phyloP scores from a whole-genome alignment of 2,113 vertebrate genomes.

The Lycaon pictus region DNA sequence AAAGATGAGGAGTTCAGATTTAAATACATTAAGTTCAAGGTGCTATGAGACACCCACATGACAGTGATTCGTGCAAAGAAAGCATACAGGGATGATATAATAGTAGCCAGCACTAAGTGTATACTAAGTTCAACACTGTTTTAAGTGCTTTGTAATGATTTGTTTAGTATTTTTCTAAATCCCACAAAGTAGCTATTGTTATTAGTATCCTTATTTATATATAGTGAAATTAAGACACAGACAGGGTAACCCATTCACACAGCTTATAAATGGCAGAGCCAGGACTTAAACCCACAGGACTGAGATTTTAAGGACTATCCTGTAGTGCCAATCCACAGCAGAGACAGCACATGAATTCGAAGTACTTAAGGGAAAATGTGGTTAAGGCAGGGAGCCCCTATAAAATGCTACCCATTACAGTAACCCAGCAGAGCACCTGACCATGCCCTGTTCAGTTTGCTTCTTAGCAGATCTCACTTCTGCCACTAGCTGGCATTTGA shows the following conservation, averaged over 20 bases:
- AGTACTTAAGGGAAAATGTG: neutral
- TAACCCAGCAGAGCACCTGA: neutral
- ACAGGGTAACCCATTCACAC: neutral
- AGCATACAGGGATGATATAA: neutral
- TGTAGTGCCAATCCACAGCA: neutral
- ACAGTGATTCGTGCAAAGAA: neutral
- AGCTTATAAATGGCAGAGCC: neutral
- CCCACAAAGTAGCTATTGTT: neutral
- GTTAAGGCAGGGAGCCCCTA: neutral
- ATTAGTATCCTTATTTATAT: neutral
- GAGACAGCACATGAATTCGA: neutral
- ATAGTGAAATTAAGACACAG: neutral
- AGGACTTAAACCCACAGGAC: neutral
- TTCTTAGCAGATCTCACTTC: constrained; percentile 11
- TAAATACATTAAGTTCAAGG: neutral
- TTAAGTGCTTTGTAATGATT: neutral
- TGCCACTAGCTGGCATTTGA: neutral
- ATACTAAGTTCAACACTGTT: neutral
- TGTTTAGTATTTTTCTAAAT: neutral
- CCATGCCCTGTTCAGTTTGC: neutral
- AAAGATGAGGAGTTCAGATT: neutral
- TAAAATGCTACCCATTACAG: neutral
- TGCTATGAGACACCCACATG: neutral
- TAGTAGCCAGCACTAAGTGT: neutral
- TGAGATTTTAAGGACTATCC: neutral